phyloP scores from a whole-genome alignment of 2,888 invertebrate species.

The Arrhopalites spinosus region DNA sequence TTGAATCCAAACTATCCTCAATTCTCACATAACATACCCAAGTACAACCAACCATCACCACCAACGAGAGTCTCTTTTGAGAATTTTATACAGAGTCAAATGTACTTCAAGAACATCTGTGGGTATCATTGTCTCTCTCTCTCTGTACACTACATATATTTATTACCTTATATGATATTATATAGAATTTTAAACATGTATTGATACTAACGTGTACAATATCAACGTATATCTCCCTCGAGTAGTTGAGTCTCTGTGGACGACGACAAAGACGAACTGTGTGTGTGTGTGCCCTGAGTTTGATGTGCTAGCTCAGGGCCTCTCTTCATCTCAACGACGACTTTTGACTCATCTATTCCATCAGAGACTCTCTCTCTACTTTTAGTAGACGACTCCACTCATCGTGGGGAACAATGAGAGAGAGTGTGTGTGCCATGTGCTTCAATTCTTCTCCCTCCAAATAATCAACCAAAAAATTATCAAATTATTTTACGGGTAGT shows the following conservation, averaged over 20 bases:
- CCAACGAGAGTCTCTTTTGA: no score
- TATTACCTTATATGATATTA: background rate
- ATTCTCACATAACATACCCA: no score
- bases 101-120: conserved; percentile 20
- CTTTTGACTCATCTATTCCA: conserved; percentile 11
- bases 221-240: no score
- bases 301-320: conserved; percentile 32
- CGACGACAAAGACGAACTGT: background rate
- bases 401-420: background rate
- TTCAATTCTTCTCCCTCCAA: background rate
- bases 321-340: conserved; percentile 5
- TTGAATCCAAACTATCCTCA: no score
- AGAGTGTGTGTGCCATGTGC: conserved; percentile 20
- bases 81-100: no score
- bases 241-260: no score
- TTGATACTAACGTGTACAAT: no score
- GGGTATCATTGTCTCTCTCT: conserved; percentile 7
- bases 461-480: background rate
- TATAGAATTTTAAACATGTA: no score
- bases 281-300: conserved; percentile 13
- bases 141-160: background rate
- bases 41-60: no score
- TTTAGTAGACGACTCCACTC: conserved; percentile 4
- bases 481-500: background rate
- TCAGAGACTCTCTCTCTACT: background rate